phyloP scores from a whole-genome alignment of 2,888 invertebrate species.

The Prosopocoilus inquinatus region DNA sequence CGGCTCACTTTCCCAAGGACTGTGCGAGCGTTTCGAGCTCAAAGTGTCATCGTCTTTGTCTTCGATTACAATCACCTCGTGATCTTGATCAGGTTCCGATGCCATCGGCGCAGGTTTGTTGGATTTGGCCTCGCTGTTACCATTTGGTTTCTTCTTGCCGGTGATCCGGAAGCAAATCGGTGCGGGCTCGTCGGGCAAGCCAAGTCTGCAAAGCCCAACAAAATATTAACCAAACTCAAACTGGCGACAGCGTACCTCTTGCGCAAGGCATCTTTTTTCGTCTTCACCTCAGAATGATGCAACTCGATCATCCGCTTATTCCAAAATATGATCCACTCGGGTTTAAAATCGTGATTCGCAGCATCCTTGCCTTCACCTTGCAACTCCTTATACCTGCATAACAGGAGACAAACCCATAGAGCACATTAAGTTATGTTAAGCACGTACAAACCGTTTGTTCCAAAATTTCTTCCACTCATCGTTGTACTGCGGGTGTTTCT shows the following conservation, averaged over 20 bases:
- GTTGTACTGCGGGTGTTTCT: slow-evolving; percentile 83
- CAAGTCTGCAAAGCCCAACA: slow-evolving; percentile 30
- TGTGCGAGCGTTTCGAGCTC: slow-evolving; percentile 40
- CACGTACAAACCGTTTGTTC: slow-evolving; percentile 66
- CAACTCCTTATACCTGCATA: slow-evolving; percentile 65
- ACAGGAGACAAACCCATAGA: background rate
- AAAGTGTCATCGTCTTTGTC: slow-evolving; percentile 38
- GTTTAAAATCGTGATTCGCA: slow-evolving; percentile 79
- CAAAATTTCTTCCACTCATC: slow-evolving; percentile 91
- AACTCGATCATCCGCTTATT: slow-evolving; percentile 77
- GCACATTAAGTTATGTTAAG: background rate
- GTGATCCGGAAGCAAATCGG: slow-evolving; percentile 48
- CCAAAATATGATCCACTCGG: slow-evolving; percentile 88
- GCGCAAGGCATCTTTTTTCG: slow-evolving; percentile 67
- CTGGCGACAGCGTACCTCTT: slow-evolving; percentile 46
- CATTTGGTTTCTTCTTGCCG: slow-evolving; percentile 27
- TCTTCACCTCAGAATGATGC: slow-evolving; percentile 66
- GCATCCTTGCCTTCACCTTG: slow-evolving; percentile 75
- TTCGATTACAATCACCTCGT: slow-evolving; percentile 45
- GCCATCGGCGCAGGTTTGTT: slow-evolving; percentile 41
- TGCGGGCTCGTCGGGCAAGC: slow-evolving; percentile 42
- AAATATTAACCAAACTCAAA: background rate
- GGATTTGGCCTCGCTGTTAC: slow-evolving; percentile 19
- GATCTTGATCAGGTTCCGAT: slow-evolving; percentile 44
- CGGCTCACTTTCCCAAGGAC: slow-evolving; percentile 47